These are phyloP conservation scores for Strongylocentrotus purpuratus DNA, from an alignment of 35 echinoderm and acorn worm species.

Conservation along the genomic window DNA sequence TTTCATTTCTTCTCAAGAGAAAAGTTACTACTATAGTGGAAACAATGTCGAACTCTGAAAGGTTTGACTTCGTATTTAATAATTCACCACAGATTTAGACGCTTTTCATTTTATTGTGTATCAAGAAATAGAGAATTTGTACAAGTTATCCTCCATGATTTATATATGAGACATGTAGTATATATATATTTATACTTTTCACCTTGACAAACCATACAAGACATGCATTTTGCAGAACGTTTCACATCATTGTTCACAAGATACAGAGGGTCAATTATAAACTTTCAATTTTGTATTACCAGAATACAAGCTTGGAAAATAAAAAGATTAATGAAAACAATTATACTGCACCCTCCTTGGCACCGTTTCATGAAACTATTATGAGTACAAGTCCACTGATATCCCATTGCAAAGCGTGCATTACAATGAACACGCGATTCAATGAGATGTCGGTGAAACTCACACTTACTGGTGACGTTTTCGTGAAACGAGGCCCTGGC, in stretches of 20 bases:
- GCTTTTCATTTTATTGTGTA: neutral
- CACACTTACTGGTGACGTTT: too few relatives aligned
- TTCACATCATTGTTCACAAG: neutral
- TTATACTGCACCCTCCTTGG: neutral
- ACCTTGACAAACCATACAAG: neutral
- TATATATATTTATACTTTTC: slow-evolving; percentile 8
- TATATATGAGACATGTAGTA: neutral
- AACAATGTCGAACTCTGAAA: too few relatives aligned
- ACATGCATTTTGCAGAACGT: neutral
- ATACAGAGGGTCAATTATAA: neutral
- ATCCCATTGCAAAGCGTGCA: too few relatives aligned
- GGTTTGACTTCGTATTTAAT: neutral
- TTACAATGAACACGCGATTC: too few relatives aligned
- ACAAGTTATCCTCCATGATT: neutral
- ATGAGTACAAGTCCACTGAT: too few relatives aligned
- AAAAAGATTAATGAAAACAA: neutral
- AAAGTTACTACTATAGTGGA: too few relatives aligned
- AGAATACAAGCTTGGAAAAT: neutral
- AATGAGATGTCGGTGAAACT: too few relatives aligned
- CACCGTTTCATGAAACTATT: too few relatives aligned
- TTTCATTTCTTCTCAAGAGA: too few relatives aligned
- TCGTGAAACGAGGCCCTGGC: too few relatives aligned
- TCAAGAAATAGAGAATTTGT: slow-evolving; percentile 14
- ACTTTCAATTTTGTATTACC: neutral
- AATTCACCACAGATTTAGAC: neutral